A percentile compares a stretch with the other conserved stretches of the same genome.
phyloP scores from a whole-genome alignment of 2,797 vertebrate genomes.

The Rhyacichthys aspro region DNA sequence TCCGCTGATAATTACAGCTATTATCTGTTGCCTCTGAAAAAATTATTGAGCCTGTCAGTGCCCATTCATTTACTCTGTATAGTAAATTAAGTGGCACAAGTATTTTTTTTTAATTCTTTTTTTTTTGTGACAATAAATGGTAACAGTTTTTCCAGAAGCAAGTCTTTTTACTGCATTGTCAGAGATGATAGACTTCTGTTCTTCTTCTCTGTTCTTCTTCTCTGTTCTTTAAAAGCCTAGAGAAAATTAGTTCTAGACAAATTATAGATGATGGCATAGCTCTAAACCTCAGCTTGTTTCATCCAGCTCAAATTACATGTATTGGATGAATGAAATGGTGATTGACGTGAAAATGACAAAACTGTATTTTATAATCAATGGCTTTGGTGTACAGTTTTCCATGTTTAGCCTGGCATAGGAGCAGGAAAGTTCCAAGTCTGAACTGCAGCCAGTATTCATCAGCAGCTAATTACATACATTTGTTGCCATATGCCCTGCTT shows the following conservation, averaged over 20 bases:
- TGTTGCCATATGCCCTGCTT: slow-evolving; percentile 8
- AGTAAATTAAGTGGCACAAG: slow-evolving; percentile 60
- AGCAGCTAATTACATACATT: slow-evolving; percentile 13
- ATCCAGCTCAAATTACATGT: background rate
- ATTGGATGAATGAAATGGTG: background rate
- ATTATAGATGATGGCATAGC: slow-evolving; percentile 32
- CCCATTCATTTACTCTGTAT: slow-evolving; percentile 64
- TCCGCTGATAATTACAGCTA: slow-evolving; percentile 59
- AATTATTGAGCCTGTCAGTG: slow-evolving; percentile 67
- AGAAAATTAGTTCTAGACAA: slow-evolving; percentile 55
- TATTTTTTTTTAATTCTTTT: slow-evolving; percentile 46
- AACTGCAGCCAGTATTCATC: slow-evolving; percentile 23
- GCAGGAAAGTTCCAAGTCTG: too few relatives aligned
- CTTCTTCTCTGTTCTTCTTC: too few relatives aligned
- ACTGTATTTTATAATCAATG: too few relatives aligned
- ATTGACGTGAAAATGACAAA: too few relatives aligned
- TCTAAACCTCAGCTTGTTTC: slow-evolving; percentile 19
- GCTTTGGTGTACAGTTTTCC: background rate
- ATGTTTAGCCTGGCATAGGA: too few relatives aligned
- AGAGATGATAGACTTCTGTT: slow-evolving; percentile 49
- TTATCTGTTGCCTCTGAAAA: slow-evolving; percentile 66
- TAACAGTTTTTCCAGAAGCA: slow-evolving; percentile 50
- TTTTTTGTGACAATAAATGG: slow-evolving; percentile 35
- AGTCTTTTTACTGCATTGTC: slow-evolving; percentile 51
- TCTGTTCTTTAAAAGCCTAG: slow-evolving; percentile 50